A percentile compares a stretch with the other conserved stretches of the same genome.
phyloP scores from a whole-genome alignment of 2,113 vertebrate genomes.

The Oreochromis tanganicae region DNA sequence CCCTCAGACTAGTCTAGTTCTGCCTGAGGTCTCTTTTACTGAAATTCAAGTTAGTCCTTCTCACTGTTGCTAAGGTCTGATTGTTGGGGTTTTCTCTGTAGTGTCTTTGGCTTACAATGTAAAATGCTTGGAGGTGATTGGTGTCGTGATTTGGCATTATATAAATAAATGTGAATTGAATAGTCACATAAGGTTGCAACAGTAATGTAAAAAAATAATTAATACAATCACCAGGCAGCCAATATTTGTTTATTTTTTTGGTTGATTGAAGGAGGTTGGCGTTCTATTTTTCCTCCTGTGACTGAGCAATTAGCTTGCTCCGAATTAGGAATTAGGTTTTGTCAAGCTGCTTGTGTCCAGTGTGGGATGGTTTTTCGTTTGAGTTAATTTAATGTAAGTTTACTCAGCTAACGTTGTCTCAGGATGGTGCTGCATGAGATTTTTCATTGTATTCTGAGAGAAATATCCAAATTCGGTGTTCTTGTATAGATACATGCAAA shows the following conservation, averaged over 20 bases:
- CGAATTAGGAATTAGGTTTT: neutral
- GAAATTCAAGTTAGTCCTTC: neutral
- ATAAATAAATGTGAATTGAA: neutral
- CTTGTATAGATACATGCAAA: neutral
- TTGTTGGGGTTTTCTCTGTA: neutral
- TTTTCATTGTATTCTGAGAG: neutral
- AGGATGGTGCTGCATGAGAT: neutral
- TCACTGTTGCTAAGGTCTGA: neutral
- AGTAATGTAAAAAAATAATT: neutral
- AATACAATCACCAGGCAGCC: neutral
- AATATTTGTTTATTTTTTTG: neutral
- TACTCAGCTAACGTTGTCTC: neutral
- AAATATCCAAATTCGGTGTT: neutral
- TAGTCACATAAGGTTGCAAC: neutral
- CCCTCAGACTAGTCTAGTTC: neutral
- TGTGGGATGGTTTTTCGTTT: neutral
- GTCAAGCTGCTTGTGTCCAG: neutral
- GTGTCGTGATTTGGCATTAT: neutral
- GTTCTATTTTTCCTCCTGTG: neutral
- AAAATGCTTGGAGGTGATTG: neutral
- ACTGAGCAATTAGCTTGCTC: neutral
- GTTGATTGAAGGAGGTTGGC: neutral
- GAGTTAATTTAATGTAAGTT: neutral
- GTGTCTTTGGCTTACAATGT: neutral
- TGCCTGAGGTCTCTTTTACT: neutral